Base-by-base conservation (phyloP, 2,113 vertebrate species). In the Cheirogaleus medius region DNA sequence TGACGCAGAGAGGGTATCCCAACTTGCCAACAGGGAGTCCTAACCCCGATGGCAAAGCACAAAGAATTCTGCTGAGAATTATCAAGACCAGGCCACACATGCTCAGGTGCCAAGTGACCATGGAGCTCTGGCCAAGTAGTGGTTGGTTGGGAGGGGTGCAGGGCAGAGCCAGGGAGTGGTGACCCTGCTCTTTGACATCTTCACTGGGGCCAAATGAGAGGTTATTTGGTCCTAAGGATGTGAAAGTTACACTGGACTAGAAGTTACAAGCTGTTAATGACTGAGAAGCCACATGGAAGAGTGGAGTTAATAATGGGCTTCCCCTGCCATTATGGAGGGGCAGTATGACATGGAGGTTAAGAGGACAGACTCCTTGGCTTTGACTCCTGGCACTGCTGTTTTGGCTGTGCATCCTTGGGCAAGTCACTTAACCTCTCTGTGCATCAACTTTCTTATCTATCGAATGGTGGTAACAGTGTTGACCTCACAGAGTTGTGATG, bases 361-460 rank as follows among this genome's bases (percentile, higher is more conserved):
- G 47, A 80, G 47, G 29, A 82, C 5, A 39, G 71, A 14, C 42
- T 63, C 47, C 49, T 78, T 2, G 3, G 64, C 69, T 69, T n/a
- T 56, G 52, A 64, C 15, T 78, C 63, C 37, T n/a, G 52, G 6
- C 68, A 91, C 69, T 52, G 68, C 52, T 83, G 58, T 56, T 18
- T 85, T 56, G 84, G 54, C 87, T 87, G 42, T 66, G 25, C 3
- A 0, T 91, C 60, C 7, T 69, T 39, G 21, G 54, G 58, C 32
- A 84, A 81, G 20, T 91, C 78, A 18, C 34, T 44, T 17, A 58
- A 39, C n/a, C 27, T 87, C 49, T 90, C 93, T 87, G 68, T 74
- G 95, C 63, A 6, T 52, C 74, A 49, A 5, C 20, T 11, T 92
- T 49, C 49, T 71, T 69, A 47, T 76, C 60, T 69, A 9, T 25